Evolutionary conservation across 2,113 vertebrate species (phyloP), one percentile per base, ranked within the genome.

Genomic region (Sylvietta virens): DNA sequence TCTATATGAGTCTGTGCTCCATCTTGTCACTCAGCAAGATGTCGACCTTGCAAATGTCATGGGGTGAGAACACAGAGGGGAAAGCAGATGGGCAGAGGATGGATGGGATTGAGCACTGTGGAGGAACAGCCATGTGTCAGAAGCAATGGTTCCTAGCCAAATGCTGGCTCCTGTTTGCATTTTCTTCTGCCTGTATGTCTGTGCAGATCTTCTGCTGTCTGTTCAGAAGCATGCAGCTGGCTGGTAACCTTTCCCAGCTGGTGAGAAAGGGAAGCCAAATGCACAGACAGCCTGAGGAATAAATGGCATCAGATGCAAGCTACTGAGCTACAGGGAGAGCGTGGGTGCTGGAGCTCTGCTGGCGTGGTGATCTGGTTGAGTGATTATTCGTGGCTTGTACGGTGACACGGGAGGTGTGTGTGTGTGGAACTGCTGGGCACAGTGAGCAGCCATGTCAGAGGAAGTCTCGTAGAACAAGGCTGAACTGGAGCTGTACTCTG

Each of bases 381-480:
- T 57, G 33, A 1, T 17, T 42, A 23, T 33, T 37, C 71, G 26
- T 85, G 51, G 15, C 16, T 79, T 65, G 8, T 28, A 40, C 33
- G 13, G 37, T 11, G 66, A 22, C 3, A 6, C 0, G 0, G 15
- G 8, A 3, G 4, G 1, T 15, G 22, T n/a, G 76, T n/a, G 76
- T 30, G 19, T 24, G 42, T 24, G n/a, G 5, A 81, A 33, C 50
- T 76, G n/a, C 47, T 81, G 61, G 56, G 11, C 35, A 33, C 40
- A 8, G 4, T 13, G 30, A 67, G 18, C 21, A 86, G 20, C 35
- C 39, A 3, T 31, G 23, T 28, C 26, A 6, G 15, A 24, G 74
- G 40, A 71, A n/a, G 57, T 21, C 57, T 44, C 9, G 39, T 72
- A 50, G 54, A 72, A 27, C n/a, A 35, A 42, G 39, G 31, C 12